A percentile compares a stretch with the other conserved stretches of the same genome.
Evolutionary conservation across 2,888 invertebrate genomes (phyloP).

Genomic region (Raillietiella orientalis): DNA sequence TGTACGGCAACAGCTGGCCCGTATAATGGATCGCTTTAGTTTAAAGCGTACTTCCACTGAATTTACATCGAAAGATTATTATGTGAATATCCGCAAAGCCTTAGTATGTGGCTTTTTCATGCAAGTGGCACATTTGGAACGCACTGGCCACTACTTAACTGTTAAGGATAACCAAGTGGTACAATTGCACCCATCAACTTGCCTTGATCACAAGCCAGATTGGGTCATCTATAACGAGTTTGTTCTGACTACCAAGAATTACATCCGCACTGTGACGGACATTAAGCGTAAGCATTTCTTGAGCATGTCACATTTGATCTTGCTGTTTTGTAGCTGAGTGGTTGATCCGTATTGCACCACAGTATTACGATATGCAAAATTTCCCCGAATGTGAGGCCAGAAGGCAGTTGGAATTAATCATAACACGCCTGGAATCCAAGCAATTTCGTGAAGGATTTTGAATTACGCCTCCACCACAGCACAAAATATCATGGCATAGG

Average conservation of each 20-base stretch:
- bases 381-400: conserved; percentile 95
- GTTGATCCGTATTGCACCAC: conserved; percentile 78
- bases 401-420: conserved; percentile 57
- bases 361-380: conserved; percentile 91
- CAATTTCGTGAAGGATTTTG: conserved; percentile 69
- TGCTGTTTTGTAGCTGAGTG: conserved; percentile 36
- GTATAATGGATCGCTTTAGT: conserved; percentile 94
- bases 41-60: conserved; percentile 82
- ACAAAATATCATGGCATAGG: too few relatives aligned
- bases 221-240: conserved; percentile 99
- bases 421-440: conserved; percentile 50
- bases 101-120: conserved; percentile 96
- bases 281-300: conserved; percentile 52
- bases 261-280: conserved; percentile 92
- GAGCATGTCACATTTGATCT: conserved; percentile 3
- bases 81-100: conserved; percentile 92
- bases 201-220: conserved; percentile 96
- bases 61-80: conserved; percentile 94
- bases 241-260: conserved; percentile 95
- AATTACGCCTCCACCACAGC: too few relatives aligned
- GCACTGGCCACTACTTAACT: conserved; percentile 90
- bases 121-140: conserved; percentile 96
- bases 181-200: conserved; percentile 92
- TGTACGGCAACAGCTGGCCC: conserved; percentile 75
- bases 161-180: conserved; percentile 98